Percentiles rank a stretch among this genome's conserved stretches.
These are phyloP conservation scores for Piaya cayana DNA, from an alignment of 2,113 vertebrate species.

Conservation along the genomic window DNA sequence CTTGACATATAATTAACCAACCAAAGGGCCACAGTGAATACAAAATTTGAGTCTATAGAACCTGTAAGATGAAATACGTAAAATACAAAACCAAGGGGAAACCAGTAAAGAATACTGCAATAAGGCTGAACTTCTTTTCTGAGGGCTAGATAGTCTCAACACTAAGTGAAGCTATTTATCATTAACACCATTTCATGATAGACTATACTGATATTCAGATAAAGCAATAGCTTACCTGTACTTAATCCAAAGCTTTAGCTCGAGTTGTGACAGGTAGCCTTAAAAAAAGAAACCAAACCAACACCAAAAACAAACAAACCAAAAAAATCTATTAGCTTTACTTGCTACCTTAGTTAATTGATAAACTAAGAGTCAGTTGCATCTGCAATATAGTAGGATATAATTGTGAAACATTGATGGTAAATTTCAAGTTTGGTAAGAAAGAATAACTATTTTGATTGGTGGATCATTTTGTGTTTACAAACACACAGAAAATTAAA, in stretches of 20 bases:
- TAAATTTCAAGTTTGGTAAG: background rate
- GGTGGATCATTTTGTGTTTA: background rate
- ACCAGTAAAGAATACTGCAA: background rate
- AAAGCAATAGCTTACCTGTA: background rate
- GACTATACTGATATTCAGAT: background rate
- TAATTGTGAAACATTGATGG: background rate
- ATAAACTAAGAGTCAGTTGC: background rate
- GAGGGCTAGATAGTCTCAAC: background rate
- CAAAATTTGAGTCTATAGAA: background rate
- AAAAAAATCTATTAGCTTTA: background rate
- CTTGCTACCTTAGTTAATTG: background rate
- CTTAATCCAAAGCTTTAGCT: background rate
- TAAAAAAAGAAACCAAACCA: background rate
- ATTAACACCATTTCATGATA: background rate
- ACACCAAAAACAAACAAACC: accelerated
- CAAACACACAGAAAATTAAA: background rate
- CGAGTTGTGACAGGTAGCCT: background rate
- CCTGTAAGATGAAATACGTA: background rate
- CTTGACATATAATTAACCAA: background rate
- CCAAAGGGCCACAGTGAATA: background rate
- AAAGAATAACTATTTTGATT: background rate
- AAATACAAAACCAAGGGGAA: background rate
- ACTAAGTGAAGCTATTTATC: background rate
- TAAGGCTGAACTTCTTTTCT: background rate
- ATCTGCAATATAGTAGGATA: background rate